Conservation (phyloP, 2,888 invertebrate species). For the Myathropa florea region DNA sequence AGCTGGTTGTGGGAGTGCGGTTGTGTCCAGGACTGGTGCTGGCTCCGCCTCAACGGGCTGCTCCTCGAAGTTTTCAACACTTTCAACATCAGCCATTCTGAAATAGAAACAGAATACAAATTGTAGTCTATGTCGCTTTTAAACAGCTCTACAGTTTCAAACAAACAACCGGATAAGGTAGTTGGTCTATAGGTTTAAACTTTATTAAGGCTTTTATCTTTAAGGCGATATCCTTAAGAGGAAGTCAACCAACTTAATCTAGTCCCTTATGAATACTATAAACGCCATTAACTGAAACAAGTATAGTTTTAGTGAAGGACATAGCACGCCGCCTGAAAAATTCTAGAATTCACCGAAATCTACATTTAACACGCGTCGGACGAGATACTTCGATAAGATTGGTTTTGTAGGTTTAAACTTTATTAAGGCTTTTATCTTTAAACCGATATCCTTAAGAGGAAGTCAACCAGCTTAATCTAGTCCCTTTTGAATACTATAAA, state of each 20-base stretch:
- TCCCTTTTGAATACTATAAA: conserved; percentile 75
- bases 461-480: conserved; percentile 72
- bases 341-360: not conserved
- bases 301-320: conserved; percentile 71
- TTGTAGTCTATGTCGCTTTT: too few species aligned
- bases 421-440: conserved; percentile 74
- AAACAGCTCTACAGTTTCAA: too few species aligned
- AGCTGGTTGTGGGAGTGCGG: conserved; percentile 82
- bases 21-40: conserved; percentile 76
- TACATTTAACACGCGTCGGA: not conserved
- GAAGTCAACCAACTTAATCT: conserved; percentile 73
- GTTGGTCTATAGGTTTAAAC: conserved; percentile 72
- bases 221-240: conserved; percentile 76
- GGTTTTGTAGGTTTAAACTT: conserved; percentile 73
- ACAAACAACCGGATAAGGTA: too few species aligned
- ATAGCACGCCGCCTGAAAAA: not conserved
- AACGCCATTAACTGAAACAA: conserved; percentile 53
- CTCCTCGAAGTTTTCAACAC: conserved; percentile 79
- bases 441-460: conserved; percentile 76
- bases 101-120: conserved; percentile 45
- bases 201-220: conserved; percentile 75
- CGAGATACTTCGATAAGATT: not conserved
- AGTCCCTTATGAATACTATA: conserved; percentile 75
- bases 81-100: conserved; percentile 80
- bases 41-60: conserved; percentile 77